These are phyloP conservation scores for Tanypteryx hageni DNA, from an alignment of 2,888 invertebrate species.

Conservation along the genomic window DNA sequence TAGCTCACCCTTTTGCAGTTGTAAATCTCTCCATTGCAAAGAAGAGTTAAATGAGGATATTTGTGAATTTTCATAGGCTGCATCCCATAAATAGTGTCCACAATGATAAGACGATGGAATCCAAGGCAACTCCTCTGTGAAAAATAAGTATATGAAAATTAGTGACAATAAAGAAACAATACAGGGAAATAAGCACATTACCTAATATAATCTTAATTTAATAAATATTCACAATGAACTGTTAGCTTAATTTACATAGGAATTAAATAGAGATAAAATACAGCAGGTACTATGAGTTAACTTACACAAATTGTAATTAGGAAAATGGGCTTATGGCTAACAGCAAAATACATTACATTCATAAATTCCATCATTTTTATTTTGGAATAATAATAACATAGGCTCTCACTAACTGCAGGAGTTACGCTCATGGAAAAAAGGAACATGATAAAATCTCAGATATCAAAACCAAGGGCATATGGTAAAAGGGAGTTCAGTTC, in stretches of 20 bases:
- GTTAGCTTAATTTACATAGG: not conserved
- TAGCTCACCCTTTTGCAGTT: conserved; percentile 81
- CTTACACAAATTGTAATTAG: not conserved
- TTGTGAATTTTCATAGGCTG: conserved; percentile 85
- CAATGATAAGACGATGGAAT: conserved; percentile 84
- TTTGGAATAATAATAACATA: too few relatives aligned
- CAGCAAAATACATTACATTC: too few relatives aligned
- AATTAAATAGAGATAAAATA: not conserved
- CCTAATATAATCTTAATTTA: not conserved
- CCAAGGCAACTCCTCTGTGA: conserved; percentile 81
- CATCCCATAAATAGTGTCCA: conserved; percentile 85
- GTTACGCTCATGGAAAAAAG: too few relatives aligned
- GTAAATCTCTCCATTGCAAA: conserved; percentile 93
- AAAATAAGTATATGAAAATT: conserved; percentile 67
- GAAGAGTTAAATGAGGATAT: conserved; percentile 81
- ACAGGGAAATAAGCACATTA: not conserved
- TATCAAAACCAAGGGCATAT: too few relatives aligned
- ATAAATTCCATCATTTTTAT: too few relatives aligned
- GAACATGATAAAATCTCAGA: too few relatives aligned
- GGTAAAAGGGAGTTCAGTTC: too few relatives aligned
- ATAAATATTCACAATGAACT: not conserved
- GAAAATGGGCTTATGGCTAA: not conserved
- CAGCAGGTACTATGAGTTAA: not conserved
- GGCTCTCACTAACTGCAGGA: too few relatives aligned
- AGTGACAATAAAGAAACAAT: not conserved